These are phyloP conservation scores for Notospermus geniculatus DNA, from an alignment of 1,140 invertebrate genomes.

Conservation along the genomic window DNA sequence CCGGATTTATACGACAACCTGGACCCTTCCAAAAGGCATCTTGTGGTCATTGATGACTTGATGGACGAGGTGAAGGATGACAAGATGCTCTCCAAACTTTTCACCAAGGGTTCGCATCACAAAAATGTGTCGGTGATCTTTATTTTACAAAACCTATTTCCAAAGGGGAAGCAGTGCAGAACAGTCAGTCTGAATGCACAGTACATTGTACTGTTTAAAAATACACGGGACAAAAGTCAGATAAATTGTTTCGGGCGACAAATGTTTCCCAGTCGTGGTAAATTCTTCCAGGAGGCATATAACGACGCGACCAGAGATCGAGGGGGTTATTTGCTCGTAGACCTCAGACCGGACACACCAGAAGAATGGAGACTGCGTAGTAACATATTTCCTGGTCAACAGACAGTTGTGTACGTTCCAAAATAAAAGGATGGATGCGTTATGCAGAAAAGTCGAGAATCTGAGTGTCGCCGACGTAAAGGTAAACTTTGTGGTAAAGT, in stretches of 20 bases:
- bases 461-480: not conserved
- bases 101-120: conserved; percentile 1
- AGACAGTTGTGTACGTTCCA: too few species aligned
- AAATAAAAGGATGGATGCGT: too few species aligned
- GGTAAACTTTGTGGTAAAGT: not conserved
- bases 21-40: not conserved
- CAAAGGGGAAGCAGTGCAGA: not conserved
- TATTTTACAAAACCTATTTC: conserved; percentile 7
- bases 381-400: not conserved
- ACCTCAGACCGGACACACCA: not conserved
- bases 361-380: not conserved
- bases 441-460: not conserved
- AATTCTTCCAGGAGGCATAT: not conserved
- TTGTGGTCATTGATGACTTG: not conserved
- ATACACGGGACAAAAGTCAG: not conserved
- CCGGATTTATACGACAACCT: not conserved
- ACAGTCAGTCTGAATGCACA: not conserved
- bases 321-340: not conserved
- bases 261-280: not conserved
- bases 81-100: not conserved
- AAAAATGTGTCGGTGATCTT: conserved; percentile 3
- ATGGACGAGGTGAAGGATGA: conserved; percentile 2
- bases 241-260: not conserved
- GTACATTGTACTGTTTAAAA: not conserved
- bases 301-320: not conserved